A percentile compares a stretch with the other conserved stretches of the same genome.
These are phyloP conservation scores for Microhierax caerulescens DNA, from an alignment of 2,797 vertebrate genomes.

Conservation along the genomic window DNA sequence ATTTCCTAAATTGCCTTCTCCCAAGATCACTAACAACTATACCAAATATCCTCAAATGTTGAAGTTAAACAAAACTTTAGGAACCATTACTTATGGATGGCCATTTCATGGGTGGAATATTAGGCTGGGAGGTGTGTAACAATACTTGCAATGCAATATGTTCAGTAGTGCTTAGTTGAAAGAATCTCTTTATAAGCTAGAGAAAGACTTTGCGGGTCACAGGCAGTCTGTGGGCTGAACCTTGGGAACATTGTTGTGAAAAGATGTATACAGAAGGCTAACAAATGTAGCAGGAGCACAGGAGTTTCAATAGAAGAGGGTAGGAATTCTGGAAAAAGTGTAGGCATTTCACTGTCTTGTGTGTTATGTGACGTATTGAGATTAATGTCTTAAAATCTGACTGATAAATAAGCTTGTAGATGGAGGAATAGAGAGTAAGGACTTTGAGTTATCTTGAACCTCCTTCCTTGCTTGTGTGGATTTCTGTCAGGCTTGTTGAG, in stretches of 20 bases:
- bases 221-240: background rate
- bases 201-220: background rate
- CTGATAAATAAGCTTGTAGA: background rate
- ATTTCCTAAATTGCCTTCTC: slow-evolving; percentile 17
- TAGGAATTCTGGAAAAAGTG: background rate
- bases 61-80: background rate
- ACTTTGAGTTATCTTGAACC: background rate
- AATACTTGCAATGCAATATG: background rate
- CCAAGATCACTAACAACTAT: background rate
- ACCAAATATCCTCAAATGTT: background rate
- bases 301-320: background rate
- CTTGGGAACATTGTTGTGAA: background rate
- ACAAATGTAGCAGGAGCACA: background rate
- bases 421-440: background rate
- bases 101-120: background rate
- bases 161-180: background rate
- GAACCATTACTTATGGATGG: background rate
- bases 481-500: background rate
- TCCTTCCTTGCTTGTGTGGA: background rate
- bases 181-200: background rate
- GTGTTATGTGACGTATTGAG: background rate
- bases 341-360: background rate
- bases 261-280: background rate
- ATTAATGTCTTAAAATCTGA: background rate
- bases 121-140: background rate